Conservation (phyloP, 2,113 vertebrate genomes). For the Rhadina sibilatrix region DNA sequence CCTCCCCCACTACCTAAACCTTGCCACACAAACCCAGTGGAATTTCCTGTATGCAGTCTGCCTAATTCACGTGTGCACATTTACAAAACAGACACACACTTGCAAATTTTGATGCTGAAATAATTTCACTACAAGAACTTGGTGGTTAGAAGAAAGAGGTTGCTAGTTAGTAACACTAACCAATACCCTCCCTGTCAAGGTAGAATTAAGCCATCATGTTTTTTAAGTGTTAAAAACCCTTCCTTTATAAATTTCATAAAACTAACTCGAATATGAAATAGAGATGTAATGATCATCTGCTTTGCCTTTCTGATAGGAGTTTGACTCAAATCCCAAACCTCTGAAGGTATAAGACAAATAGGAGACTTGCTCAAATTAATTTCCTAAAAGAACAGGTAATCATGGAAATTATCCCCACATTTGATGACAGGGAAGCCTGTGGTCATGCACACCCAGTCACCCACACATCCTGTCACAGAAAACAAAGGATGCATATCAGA, state of each 20-base stretch:
- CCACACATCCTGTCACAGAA: constrained; percentile 22
- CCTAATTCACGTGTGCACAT: accelerated
- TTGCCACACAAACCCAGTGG: background rate
- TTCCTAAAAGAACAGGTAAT: constrained; percentile 62
- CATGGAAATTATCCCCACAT: constrained; percentile 50
- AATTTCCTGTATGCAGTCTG: background rate
- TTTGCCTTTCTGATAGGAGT: constrained; percentile 43
- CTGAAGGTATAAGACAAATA: constrained; percentile 53
- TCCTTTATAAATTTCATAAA: background rate
- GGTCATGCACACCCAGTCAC: constrained; percentile 22
- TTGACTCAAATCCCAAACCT: constrained; percentile 41
- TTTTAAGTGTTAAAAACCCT: background rate
- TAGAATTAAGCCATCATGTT: constrained; percentile 21
- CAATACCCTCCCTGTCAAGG: constrained; percentile 3
- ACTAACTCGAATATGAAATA: background rate
- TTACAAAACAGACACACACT: background rate
- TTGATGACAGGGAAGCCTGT: constrained; percentile 33
- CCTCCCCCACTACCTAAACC: background rate
- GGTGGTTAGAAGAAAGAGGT: background rate
- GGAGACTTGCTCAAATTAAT: constrained; percentile 60
- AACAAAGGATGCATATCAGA: constrained; percentile 49
- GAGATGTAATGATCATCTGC: constrained; percentile 12
- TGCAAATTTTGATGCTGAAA: background rate
- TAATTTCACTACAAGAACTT: background rate
- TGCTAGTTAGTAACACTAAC: background rate